Conservation (phyloP, 2,888 invertebrate genomes). For the Desoria tigrina region DNA sequence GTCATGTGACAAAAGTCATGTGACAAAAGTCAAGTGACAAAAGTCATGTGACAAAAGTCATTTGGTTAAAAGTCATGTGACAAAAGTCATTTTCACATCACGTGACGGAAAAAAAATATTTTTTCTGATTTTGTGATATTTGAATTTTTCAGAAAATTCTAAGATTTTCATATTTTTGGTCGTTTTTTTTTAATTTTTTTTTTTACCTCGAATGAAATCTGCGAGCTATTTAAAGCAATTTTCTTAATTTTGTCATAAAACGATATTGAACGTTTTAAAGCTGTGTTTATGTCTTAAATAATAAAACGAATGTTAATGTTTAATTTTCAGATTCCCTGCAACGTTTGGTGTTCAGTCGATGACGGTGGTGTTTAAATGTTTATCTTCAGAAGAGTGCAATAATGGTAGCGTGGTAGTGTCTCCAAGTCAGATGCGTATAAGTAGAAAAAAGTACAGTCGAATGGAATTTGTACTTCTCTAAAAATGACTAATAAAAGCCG, state of each 20-base stretch:
- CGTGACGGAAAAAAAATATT: not conserved
- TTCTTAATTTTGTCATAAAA: not conserved
- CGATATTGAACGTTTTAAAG: no score
- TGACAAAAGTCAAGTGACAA: no score
- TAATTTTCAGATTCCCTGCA: constrained; percentile 44
- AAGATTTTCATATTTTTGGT: no score
- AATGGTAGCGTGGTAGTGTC: constrained; percentile 29
- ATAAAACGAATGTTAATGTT: no score
- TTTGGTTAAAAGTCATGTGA: no score
- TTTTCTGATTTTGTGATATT: not conserved
- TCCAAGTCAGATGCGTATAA: constrained; percentile 47
- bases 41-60: no score
- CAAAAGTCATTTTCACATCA: no score
- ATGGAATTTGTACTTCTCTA: constrained; percentile 42
- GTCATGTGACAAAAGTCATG: no score
- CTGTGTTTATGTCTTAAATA: not conserved
- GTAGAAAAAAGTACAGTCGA: constrained; percentile 36
- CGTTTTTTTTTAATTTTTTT: not conserved
- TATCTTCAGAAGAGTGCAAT: not conserved
- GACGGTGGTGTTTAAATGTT: not conserved
- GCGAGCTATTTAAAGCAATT: not conserved
- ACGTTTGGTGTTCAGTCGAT: constrained; percentile 39
- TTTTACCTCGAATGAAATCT: not conserved
- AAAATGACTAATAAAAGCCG: no score
- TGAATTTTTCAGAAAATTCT: no score